A percentile compares a stretch with the other conserved stretches of the same genome.
phyloP scores from a whole-genome alignment of 2,113 vertebrate genomes.

The Lampris megalopsis region DNA sequence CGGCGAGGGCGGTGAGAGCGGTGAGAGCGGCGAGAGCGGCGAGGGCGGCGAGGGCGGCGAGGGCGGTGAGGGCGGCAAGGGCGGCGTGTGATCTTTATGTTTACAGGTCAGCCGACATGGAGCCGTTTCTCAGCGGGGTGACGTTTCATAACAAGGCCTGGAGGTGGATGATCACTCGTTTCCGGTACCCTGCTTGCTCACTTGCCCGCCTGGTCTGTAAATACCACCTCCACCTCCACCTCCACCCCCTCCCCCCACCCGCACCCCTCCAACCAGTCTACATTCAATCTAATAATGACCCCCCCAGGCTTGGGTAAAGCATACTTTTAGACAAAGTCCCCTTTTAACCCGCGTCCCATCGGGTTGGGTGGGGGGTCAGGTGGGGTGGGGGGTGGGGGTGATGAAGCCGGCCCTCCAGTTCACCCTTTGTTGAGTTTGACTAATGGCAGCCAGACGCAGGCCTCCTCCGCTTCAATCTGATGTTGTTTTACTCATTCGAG shows the following conservation, averaged over 20 bases:
- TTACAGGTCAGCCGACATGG: conserved; percentile 29
- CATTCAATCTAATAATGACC: conserved; percentile 61
- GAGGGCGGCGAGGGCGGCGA: no score
- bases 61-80: background rate
- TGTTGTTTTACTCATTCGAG: background rate
- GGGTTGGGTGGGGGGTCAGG: conserved; percentile 28
- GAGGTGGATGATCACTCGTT: conserved; percentile 52
- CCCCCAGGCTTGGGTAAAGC: conserved; percentile 48
- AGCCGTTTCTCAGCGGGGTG: conserved; percentile 45
- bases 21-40: no score
- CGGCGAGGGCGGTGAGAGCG: no score
- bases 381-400: conserved; percentile 8
- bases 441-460: conserved; percentile 16
- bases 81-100: conserved; percentile 46
- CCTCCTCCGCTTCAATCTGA: conserved; percentile 1
- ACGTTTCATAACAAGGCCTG: conserved; percentile 56
- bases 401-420: conserved; percentile 15
- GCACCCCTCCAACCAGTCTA: background rate
- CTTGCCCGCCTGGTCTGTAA: background rate
- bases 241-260: background rate
- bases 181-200: conserved; percentile 36
- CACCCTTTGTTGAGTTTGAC: conserved; percentile 18
- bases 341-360: conserved; percentile 50
- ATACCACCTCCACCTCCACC: background rate
- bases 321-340: conserved; percentile 51